Evolutionary conservation across 1,140 invertebrate genomes (phyloP).

Genomic region (Lordiphosa collinella): DNA sequence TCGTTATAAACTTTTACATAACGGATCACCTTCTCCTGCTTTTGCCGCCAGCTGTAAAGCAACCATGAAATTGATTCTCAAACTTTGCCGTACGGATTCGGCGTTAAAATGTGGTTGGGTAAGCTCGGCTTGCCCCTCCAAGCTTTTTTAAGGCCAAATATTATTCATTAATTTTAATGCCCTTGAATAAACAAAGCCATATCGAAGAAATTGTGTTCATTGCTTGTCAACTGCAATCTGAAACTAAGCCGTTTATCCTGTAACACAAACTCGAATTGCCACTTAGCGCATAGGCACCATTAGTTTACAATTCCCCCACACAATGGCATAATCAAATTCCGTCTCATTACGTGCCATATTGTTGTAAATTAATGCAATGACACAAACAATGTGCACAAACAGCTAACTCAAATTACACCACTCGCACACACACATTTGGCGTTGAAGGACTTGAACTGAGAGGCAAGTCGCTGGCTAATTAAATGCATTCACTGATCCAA

Average conservation of each 20-base stretch:
- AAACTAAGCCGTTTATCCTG: slow-evolving; percentile 57
- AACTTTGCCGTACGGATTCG: no score
- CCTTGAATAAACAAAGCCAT: neutral
- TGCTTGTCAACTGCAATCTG: slow-evolving; percentile 26
- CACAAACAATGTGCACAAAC: slow-evolving; percentile 66
- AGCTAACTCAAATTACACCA: slow-evolving; percentile 59
- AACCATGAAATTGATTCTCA: no score
- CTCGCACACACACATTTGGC: slow-evolving; percentile 25
- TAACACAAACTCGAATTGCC: slow-evolving; percentile 52
- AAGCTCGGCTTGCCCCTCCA: no score
- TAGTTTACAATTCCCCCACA: slow-evolving; percentile 34
- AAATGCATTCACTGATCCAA: slow-evolving; percentile 44
- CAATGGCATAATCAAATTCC: slow-evolving; percentile 73
- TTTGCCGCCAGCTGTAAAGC: no score
- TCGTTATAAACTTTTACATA: no score
- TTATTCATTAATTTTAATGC: no score
- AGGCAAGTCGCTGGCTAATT: slow-evolving; percentile 65
- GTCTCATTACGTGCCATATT: slow-evolving; percentile 73
- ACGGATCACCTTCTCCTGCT: no score
- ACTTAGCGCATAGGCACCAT: slow-evolving; percentile 34
- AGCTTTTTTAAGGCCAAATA: no score
- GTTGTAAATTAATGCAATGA: slow-evolving; percentile 78
- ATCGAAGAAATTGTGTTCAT: neutral
- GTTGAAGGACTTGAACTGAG: slow-evolving; percentile 40
- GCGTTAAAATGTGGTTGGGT: no score